phyloP scores from a whole-genome alignment of 92 coral and sea anemone species.

The Montipora capitata region DNA sequence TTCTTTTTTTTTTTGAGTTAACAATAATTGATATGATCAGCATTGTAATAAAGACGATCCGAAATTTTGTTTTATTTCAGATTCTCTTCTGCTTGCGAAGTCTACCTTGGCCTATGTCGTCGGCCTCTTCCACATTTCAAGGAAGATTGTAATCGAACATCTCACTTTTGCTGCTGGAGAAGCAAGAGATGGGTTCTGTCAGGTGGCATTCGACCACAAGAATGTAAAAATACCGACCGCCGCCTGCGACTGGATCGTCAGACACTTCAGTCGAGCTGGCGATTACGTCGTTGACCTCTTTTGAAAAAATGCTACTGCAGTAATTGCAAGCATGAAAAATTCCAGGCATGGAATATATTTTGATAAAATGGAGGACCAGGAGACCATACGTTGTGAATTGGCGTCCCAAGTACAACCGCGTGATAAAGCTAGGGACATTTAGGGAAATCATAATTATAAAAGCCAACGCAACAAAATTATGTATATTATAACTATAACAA shows the following conservation, averaged over 20 bases:
- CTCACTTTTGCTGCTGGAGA: background rate
- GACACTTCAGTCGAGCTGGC: background rate
- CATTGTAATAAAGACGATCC: too few species aligned
- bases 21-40: too few species aligned
- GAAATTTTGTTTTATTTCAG: constrained; percentile 1
- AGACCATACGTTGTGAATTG: too few species aligned
- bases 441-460: too few species aligned
- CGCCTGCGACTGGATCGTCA: background rate
- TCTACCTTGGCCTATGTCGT: background rate
- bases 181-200: constrained; percentile 7
- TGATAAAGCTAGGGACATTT: too few species aligned
- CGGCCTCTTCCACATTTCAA: background rate
- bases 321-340: constrained; percentile 1
- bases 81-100: background rate
- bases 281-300: background rate
- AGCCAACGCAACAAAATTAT: too few species aligned
- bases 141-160: constrained; percentile 4
- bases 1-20: too few species aligned
- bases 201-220: background rate
- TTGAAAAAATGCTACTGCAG: background rate
- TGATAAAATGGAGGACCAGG: too few species aligned
- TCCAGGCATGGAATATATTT: too few species aligned
- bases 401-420: too few species aligned
- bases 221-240: background rate
- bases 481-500: too few species aligned